Base-by-base conservation (phyloP, 2,113 vertebrate genomes). In the Rhegmatorhina hoffmannsi region DNA sequence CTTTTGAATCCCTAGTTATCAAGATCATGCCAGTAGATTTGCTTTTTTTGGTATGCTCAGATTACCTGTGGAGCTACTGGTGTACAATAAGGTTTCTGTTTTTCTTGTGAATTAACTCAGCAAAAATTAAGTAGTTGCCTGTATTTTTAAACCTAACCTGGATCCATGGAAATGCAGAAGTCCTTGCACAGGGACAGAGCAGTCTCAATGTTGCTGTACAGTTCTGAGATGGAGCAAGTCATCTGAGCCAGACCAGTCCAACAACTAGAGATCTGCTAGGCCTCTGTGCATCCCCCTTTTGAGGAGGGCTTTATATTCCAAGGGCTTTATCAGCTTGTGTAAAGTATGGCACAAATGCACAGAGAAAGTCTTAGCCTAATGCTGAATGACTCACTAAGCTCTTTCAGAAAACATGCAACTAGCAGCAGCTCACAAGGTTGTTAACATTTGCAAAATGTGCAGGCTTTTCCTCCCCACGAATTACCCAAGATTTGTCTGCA, bases 241-340 rank as follows among this genome's bases (percentile, higher is more conserved):
- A 81, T 52, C 84, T 67, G 40, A 81, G 82, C 34, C 66, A 70
- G 47, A 58, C 36, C 47, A 84, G 60, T 53, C 19, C 70, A 90
- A 67, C 75, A 70, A 49, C 81, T 40, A 17, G 47, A 75, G 69
- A 84, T 36, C 55, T 53, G 53, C 64, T 36, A 43, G 88, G 53
- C 53, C 46, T 82, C 74, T 78, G 36, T 53, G 47, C 34, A 33
- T 66, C 1, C 18, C 66, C 53, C 70, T 84, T 90, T 74, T 59
- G 78, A 75, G 81, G 26, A 38, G 38, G 38, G 56, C 38, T 91
- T 89, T 81, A 10, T 43, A 75, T 59, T 78, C 56, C 38, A 87
- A 70, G 78, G 81, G 73, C 43, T 90, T 93, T 90, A 77, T 89
- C 74, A 94, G 77, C 60, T 84, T 67, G 47, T 70, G 31, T 67